Conservation (phyloP, 1,140 invertebrate species). For the Callitettix versicolor region DNA sequence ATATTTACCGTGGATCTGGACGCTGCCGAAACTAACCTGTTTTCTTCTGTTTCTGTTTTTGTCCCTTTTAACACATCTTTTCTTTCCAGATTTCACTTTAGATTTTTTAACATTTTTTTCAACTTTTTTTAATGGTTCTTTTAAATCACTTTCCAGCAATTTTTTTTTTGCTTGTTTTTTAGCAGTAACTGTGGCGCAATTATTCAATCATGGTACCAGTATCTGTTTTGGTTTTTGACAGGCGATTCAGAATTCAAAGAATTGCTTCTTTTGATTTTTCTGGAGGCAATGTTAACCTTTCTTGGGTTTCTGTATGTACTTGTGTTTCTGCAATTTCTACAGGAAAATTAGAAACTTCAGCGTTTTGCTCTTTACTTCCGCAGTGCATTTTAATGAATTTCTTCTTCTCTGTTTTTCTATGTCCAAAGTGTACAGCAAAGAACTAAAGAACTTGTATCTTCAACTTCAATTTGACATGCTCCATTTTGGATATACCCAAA, state of each 20-base stretch:
- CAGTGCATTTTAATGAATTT: not conserved
- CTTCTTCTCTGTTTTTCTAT: conserved; percentile 33
- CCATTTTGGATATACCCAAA: conserved; percentile 25
- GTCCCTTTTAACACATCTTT: conserved; percentile 34
- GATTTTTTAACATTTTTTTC: conserved; percentile 9
- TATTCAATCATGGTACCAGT: conserved; percentile 2
- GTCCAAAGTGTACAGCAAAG: conserved; percentile 28
- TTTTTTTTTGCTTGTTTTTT: conserved; percentile 16
- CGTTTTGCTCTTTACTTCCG: conserved; percentile 20
- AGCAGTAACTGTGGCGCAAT: conserved; percentile 14
- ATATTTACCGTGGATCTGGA: too few species aligned
- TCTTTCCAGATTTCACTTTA: conserved; percentile 24
- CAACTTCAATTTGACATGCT: conserved; percentile 29
- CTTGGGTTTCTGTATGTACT: conserved; percentile 4
- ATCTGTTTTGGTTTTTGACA: conserved; percentile 6
- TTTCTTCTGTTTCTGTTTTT: conserved; percentile 23
- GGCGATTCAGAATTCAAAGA: not conserved
- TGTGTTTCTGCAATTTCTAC: conserved; percentile 3
- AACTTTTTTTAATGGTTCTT: conserved; percentile 8
- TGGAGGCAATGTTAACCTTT: conserved; percentile 22
- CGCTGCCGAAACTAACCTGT: too few species aligned
- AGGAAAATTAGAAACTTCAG: not conserved
- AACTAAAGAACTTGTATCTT: conserved; percentile 29
- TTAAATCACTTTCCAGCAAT: conserved; percentile 7
- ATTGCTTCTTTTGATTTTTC: conserved; percentile 18